A percentile compares a stretch with the other conserved stretches of the same genome.
Evolutionary conservation across 2,888 invertebrate genomes (phyloP).

Genomic region (Thelaira solivaga): DNA sequence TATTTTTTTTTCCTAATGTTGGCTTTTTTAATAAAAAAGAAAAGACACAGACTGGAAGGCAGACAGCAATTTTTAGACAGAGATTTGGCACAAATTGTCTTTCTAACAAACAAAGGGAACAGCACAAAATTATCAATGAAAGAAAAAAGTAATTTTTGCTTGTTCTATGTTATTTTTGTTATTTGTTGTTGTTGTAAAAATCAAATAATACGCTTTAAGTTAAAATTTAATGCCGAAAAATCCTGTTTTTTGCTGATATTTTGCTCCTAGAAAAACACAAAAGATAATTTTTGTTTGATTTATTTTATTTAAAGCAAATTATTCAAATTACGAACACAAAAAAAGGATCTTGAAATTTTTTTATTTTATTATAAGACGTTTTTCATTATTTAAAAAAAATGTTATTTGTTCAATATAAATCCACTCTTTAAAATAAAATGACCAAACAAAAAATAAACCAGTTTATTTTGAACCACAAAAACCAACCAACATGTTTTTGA

Average conservation of each 20-base stretch:
- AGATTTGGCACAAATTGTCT: constrained; percentile 35
- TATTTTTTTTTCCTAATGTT: no score
- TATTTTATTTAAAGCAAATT: constrained; percentile 26
- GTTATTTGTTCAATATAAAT: background rate
- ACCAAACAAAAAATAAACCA: constrained; percentile 22
- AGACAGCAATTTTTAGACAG: constrained; percentile 12
- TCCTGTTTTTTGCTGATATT: background rate
- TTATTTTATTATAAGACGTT: background rate
- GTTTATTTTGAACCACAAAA: constrained; percentile 13
- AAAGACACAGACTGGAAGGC: background rate
- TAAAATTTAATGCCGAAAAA: background rate
- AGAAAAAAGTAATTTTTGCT: background rate
- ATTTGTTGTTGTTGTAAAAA: background rate
- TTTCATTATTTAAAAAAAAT: no score
- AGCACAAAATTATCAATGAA: background rate
- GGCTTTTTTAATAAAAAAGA: no score
- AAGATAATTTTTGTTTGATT: background rate
- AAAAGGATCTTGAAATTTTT: background rate
- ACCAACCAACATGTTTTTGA: background rate
- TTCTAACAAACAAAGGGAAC: background rate
- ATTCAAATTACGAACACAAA: background rate
- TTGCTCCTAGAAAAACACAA: background rate
- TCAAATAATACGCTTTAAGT: background rate
- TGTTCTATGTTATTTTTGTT: background rate
- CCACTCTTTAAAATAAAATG: no score